phyloP scores from a whole-genome alignment of 2,888 invertebrate genomes.

The Leptopilina syphax region DNA sequence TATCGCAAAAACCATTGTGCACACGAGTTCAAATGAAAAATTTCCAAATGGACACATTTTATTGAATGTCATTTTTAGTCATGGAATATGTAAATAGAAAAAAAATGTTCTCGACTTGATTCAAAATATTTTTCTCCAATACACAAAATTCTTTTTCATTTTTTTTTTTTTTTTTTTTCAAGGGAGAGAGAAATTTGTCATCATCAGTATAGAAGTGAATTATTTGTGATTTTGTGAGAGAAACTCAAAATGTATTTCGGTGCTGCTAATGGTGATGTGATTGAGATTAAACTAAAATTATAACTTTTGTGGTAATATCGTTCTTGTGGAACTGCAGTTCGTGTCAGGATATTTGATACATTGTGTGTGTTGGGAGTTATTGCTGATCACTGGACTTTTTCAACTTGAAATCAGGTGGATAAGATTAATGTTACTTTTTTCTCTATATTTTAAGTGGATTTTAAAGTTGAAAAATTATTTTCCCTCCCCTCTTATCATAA shows the following conservation, averaged over 20 bases:
- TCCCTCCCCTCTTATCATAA: too few relatives aligned
- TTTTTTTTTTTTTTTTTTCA: not conserved
- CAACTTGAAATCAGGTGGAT: slow-evolving; percentile 9
- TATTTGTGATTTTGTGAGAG: slow-evolving; percentile 15
- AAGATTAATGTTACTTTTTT: not conserved
- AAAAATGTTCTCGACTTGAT: too few relatives aligned
- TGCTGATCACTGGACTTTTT: slow-evolving; percentile 19
- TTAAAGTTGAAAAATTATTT: not conserved
- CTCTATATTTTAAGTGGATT: not conserved
- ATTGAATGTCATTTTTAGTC: not conserved
- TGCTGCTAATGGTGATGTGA: slow-evolving; percentile 19
- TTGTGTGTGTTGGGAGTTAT: not conserved
- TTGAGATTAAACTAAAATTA: slow-evolving; percentile 4
- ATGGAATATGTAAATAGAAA: not conserved
- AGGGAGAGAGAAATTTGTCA: not conserved
- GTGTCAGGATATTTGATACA: slow-evolving; percentile 18
- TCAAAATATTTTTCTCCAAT: not conserved
- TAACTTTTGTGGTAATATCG: not conserved
- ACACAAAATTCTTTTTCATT: too few relatives aligned
- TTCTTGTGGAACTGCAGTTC: slow-evolving; percentile 21
- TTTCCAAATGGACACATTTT: not conserved
- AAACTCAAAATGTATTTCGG: slow-evolving; percentile 6
- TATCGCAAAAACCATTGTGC: slow-evolving; percentile 1
- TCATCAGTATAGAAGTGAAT: not conserved
- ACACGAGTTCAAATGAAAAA: not conserved